These are phyloP conservation scores for Leucopternis melanops DNA, from an alignment of 2,113 vertebrate genomes.

Conservation along the genomic window DNA sequence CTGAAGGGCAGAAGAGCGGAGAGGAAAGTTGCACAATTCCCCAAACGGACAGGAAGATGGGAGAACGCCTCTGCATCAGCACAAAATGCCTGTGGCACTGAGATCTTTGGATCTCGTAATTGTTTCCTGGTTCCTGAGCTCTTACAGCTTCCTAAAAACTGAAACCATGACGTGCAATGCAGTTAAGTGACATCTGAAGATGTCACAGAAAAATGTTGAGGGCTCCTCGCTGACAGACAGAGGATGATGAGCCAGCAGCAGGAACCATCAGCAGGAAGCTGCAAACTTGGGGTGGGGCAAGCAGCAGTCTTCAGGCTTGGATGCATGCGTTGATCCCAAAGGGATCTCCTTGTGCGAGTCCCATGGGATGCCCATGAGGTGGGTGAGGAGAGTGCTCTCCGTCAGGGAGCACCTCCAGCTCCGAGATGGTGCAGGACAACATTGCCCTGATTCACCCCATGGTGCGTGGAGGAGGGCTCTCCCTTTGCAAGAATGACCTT, in stretches of 20 bases:
- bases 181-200: background rate
- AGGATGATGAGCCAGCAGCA: fast-evolving
- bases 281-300: background rate
- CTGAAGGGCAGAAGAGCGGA: background rate
- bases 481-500: background rate
- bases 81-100: background rate
- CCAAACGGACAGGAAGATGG: background rate
- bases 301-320: background rate
- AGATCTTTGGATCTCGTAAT: background rate
- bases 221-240: fast-evolving
- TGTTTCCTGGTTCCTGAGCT: background rate
- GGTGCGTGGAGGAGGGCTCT: fast-evolving
- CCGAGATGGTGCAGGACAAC: background rate
- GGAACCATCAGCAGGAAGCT: background rate
- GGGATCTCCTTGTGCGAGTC: background rate
- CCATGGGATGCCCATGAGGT: background rate
- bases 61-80: background rate
- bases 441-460: background rate
- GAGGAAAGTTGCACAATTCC: background rate
- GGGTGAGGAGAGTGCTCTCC: background rate
- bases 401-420: background rate
- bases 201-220: background rate
- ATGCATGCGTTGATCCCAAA: background rate
- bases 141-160: background rate
- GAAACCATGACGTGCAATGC: fast-evolving